These are phyloP conservation scores for Diarsia dahlii DNA, from an alignment of 2,888 invertebrate species.

Conservation along the genomic window DNA sequence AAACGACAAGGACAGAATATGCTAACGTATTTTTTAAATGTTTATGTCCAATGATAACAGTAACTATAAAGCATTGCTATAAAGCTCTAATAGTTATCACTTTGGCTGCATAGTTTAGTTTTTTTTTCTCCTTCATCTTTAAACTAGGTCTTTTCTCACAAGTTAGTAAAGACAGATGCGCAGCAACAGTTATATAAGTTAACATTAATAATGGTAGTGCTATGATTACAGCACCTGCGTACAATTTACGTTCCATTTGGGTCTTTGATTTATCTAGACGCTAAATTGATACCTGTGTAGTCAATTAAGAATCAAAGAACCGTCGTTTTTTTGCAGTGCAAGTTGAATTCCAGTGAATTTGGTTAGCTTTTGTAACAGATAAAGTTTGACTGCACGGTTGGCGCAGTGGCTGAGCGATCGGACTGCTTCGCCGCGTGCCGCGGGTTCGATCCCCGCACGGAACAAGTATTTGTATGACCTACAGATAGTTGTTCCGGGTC, in stretches of 20 bases:
- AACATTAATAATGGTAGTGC: slow-evolving; percentile 17
- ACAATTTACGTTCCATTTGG: slow-evolving; percentile 43
- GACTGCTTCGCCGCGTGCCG: too few species aligned
- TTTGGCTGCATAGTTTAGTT: slow-evolving; percentile 1
- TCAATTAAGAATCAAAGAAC: slow-evolving; percentile 30
- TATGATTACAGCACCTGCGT: slow-evolving; percentile 40
- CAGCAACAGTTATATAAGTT: slow-evolving; percentile 44
- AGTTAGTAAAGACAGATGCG: slow-evolving; percentile 1
- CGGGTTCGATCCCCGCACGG: too few species aligned
- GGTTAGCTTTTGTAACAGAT: neutral
- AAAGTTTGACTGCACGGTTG: too few species aligned
- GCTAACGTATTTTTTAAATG: neutral
- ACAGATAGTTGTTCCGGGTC: too few species aligned
- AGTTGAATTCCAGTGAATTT: neutral
- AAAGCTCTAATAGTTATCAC: neutral
- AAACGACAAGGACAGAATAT: slow-evolving; percentile 16
- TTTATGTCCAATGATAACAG: neutral
- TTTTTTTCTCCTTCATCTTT: neutral
- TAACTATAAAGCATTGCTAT: neutral
- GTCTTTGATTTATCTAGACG: slow-evolving; percentile 29
- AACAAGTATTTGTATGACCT: too few species aligned
- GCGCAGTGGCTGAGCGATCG: too few species aligned
- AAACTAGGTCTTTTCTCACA: slow-evolving; percentile 2
- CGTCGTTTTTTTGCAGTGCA: neutral
- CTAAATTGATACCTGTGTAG: slow-evolving; percentile 35